These are phyloP conservation scores for Pogonomyrmex barbatus DNA, from an alignment of 1,140 invertebrate species.

Conservation along the genomic window DNA sequence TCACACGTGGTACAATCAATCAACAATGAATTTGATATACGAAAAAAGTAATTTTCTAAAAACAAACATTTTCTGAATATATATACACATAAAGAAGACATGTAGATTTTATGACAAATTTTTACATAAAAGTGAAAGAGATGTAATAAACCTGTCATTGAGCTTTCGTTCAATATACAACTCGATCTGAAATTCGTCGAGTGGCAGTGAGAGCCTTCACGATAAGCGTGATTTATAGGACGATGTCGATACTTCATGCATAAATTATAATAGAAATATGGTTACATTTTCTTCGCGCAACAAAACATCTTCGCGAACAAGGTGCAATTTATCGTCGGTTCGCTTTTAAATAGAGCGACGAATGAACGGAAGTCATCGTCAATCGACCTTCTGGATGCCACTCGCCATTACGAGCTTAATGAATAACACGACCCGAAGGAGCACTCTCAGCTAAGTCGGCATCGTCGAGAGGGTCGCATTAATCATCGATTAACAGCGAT, in stretches of 20 bases:
- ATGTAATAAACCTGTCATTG: not conserved
- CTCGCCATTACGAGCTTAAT: conserved; percentile 7
- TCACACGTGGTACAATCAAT: not conserved
- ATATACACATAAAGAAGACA: not conserved
- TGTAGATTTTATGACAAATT: too few relatives aligned
- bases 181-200: not conserved
- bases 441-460: conserved; percentile 47
- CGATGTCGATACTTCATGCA: conserved; percentile 4
- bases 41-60: not conserved
- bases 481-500: conserved; percentile 73
- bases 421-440: conserved; percentile 51
- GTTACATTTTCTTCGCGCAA: not conserved
- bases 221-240: not conserved
- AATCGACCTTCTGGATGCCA: conserved; percentile 32
- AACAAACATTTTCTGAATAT: not conserved
- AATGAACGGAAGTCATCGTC: conserved; percentile 16
- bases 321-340: conserved; percentile 18
- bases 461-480: conserved; percentile 56
- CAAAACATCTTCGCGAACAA: not conserved
- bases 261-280: conserved; percentile 15
- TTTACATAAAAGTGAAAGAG: not conserved
- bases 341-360: not conserved
- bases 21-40: not conserved
- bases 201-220: not conserved
- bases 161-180: not conserved